Base-by-base conservation (phyloP, 2,113 vertebrate genomes). In the Prolemur simus region DNA sequence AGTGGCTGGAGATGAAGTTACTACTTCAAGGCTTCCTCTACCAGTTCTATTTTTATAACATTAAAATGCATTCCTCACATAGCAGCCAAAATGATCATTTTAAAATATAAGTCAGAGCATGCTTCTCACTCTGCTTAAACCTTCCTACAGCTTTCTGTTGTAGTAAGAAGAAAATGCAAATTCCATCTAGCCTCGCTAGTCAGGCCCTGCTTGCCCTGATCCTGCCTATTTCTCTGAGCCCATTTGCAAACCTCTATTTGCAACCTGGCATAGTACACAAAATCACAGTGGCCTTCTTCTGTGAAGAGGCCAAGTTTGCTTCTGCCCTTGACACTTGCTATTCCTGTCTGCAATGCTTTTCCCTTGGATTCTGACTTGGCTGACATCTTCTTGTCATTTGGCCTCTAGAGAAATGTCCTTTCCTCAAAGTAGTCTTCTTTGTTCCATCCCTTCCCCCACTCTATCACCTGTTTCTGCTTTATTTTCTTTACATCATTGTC, bases 21-120 rank as follows among this genome's bases (percentile, higher is more conserved):
- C 21, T 52, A 15, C 10, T 66, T 9, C 34, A 71, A 6, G 39
- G 12, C 32, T 32, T 88, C 47, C 21, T 92, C 34, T 69, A 15
- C 2, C 34, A 42, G 3, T 94, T 95, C 81, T 80, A 82, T 93
- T 93, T 91, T 91, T 64, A 15, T 78, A 89, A 74, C 17, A 32
- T 47, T 86, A 45, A 95, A 80, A 78, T 42, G 17, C 17, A 87
- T 94, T 89, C 71, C 73, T 23, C 63, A 74, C 76, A 52, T 7
- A 47, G 2, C 20, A 91, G 64, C 58, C 56, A 95, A 77, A 73
- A 84, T 29, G 84, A 47, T 74, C 37, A 84, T 20, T 83, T 89
- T 42, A 83, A 91, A 73, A 29, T 93, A 29, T 66, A 71, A 83
- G 15, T n/a, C 56, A 73, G 21, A n/a, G 6, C 37, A 69, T 45